These are phyloP conservation scores for Phenganax marumi DNA, from an alignment of 92 coral and sea anemone species.

Conservation along the genomic window DNA sequence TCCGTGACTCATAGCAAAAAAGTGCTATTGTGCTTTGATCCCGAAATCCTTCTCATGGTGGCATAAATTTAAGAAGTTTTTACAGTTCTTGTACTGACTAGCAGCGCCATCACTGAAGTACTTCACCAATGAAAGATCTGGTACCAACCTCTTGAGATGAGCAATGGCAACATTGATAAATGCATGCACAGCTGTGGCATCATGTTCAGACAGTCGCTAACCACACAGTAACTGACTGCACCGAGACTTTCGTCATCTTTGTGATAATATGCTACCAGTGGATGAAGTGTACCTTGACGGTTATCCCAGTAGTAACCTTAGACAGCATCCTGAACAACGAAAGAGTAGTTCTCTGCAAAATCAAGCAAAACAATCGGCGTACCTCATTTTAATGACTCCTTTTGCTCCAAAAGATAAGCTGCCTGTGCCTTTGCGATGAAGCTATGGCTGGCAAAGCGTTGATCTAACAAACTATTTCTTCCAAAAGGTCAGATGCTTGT, in stretches of 20 bases:
- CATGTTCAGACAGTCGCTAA: slow-evolving; percentile 45
- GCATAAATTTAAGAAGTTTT: slow-evolving; percentile 36
- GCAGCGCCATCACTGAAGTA: slow-evolving; percentile 38
- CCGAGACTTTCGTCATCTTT: slow-evolving; percentile 28
- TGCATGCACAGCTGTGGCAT: slow-evolving; percentile 43
- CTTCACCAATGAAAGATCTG: not conserved
- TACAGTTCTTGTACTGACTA: slow-evolving; percentile 36
- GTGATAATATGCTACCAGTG: slow-evolving; percentile 25
- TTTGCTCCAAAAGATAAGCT: slow-evolving; percentile 7
- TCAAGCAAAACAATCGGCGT: slow-evolving; percentile 24
- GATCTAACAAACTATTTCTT: too few relatives aligned
- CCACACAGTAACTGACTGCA: not conserved
- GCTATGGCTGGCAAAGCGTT: too few relatives aligned
- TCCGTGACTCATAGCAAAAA: slow-evolving; percentile 18
- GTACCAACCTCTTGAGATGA: not conserved
- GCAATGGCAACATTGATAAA: slow-evolving; percentile 15
- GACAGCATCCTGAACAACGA: slow-evolving; percentile 42
- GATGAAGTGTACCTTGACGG: slow-evolving; percentile 38
- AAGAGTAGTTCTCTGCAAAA: slow-evolving; percentile 33
- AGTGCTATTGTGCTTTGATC: slow-evolving; percentile 19
- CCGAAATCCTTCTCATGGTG: slow-evolving; percentile 23
- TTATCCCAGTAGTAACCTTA: slow-evolving; percentile 33
- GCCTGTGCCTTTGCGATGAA: slow-evolving; percentile 31
- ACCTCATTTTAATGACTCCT: slow-evolving; percentile 9
- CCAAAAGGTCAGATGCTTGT: not conserved